Evolutionary conservation across 2,888 invertebrate species (phyloP).

Genomic region (Ornithoptera alexandrae): DNA sequence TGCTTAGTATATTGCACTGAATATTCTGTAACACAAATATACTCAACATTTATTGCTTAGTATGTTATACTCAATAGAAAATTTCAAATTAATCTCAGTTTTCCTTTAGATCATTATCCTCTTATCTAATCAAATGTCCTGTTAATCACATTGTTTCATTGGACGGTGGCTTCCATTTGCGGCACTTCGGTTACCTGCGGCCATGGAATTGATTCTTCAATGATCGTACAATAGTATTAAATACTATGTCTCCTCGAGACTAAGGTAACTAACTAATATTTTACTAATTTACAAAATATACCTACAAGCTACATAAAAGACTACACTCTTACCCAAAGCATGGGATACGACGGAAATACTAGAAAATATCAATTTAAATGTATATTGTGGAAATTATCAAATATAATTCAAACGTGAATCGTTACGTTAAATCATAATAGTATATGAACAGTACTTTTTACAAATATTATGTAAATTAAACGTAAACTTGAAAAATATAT

Average conservation of each 20-base stretch:
- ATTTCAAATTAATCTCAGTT: no score
- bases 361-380: not conserved
- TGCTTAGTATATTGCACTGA: no score
- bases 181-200: not conserved
- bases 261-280: slow-evolving; percentile 55
- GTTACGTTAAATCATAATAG: no score
- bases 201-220: slow-evolving; percentile 35
- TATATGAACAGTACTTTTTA: no score
- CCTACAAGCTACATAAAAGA: slow-evolving; percentile 14
- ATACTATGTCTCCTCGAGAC: slow-evolving; percentile 63
- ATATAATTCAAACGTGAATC: slow-evolving; percentile 8
- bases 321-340: no score
- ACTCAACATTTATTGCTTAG: no score
- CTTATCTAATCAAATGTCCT: slow-evolving; percentile 23
- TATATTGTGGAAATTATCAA: not conserved
- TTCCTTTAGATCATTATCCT: slow-evolving; percentile 3
- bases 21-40: no score
- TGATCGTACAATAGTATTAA: slow-evolving; percentile 54
- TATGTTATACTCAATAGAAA: no score
- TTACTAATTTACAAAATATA: slow-evolving; percentile 41
- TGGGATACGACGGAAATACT: not conserved
- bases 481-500: no score
- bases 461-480: no score
- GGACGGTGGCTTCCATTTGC: slow-evolving; percentile 16
- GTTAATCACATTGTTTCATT: slow-evolving; percentile 37